A percentile compares a stretch with the other conserved stretches of the same genome.
These are phyloP conservation scores for Dinomys branickii DNA, from an alignment of 2,113 vertebrate species.

Conservation along the genomic window DNA sequence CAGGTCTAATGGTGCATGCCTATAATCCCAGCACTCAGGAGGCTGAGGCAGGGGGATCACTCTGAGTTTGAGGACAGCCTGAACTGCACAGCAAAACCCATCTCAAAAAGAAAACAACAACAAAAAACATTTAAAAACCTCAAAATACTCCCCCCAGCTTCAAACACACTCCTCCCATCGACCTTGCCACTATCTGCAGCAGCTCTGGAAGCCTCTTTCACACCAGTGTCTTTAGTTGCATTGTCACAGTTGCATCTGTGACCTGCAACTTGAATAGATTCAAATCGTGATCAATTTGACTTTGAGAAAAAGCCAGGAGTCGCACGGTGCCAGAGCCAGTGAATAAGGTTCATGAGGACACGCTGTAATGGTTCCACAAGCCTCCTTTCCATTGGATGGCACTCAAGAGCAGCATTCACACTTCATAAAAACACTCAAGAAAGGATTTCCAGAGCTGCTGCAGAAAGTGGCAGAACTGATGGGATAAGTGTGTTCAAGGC, in stretches of 20 bases:
- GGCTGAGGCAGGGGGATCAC: not conserved
- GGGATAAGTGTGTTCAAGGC: not conserved
- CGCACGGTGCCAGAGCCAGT: not conserved
- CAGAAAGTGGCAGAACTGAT: not conserved
- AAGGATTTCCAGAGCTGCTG: not conserved
- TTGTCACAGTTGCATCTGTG: not conserved
- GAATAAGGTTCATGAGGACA: not conserved
- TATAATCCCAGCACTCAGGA: not conserved
- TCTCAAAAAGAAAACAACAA: not conserved
- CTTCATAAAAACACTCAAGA: not conserved
- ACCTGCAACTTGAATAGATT: not conserved
- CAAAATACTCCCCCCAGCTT: not conserved
- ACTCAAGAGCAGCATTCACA: not conserved
- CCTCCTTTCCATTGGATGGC: not conserved
- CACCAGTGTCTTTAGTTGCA: not conserved
- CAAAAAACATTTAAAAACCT: not conserved
- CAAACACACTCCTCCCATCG: not conserved
- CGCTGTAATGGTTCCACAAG: fast-evolving
- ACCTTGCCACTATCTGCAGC: not conserved
- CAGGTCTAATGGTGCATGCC: not conserved
- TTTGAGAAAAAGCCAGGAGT: not conserved
- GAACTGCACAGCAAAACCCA: not conserved
- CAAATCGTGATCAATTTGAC: not conserved
- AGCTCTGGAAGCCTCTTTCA: not conserved
- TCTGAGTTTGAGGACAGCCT: not conserved